These are phyloP conservation scores for Alviniconcha strummeri DNA, from an alignment of 2,888 invertebrate species.

Conservation along the genomic window DNA sequence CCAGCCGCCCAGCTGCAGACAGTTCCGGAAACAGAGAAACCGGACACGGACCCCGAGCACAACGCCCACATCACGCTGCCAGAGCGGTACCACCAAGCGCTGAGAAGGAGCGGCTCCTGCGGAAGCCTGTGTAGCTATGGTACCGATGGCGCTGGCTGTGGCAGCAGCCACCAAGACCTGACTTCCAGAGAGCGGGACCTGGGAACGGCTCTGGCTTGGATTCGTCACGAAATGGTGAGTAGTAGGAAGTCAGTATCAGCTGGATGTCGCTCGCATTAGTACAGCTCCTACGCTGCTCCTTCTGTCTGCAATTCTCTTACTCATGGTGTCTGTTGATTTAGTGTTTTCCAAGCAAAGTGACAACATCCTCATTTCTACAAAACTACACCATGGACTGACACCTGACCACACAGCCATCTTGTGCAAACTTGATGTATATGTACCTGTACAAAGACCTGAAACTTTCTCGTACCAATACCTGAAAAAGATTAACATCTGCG, in stretches of 20 bases:
- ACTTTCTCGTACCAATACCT: too few relatives aligned
- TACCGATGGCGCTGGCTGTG: background rate
- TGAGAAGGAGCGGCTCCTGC: conserved; percentile 8
- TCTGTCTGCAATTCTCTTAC: background rate
- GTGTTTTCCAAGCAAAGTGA: too few relatives aligned
- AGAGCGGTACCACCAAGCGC: conserved; percentile 17
- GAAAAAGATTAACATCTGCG: too few relatives aligned
- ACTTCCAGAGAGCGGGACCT: conserved; percentile 56
- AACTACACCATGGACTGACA: too few relatives aligned
- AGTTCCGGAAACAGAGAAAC: background rate
- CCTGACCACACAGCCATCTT: too few relatives aligned
- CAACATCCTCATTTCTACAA: too few relatives aligned
- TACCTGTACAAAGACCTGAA: too few relatives aligned
- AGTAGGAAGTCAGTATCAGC: too few relatives aligned
- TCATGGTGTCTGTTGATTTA: background rate
- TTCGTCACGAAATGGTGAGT: conserved; percentile 65
- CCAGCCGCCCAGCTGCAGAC: background rate
- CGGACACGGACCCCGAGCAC: background rate
- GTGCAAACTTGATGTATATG: too few relatives aligned
- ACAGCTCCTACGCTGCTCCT: background rate
- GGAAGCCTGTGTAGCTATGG: background rate
- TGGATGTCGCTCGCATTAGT: too few relatives aligned
- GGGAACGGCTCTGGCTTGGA: conserved; percentile 59
- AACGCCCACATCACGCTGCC: background rate
- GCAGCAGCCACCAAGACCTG: conserved; percentile 23